A percentile compares a stretch with the other conserved stretches of the same genome.
These are phyloP conservation scores for Ochotona princeps DNA, from an alignment of 2,113 vertebrate species.

Conservation along the genomic window DNA sequence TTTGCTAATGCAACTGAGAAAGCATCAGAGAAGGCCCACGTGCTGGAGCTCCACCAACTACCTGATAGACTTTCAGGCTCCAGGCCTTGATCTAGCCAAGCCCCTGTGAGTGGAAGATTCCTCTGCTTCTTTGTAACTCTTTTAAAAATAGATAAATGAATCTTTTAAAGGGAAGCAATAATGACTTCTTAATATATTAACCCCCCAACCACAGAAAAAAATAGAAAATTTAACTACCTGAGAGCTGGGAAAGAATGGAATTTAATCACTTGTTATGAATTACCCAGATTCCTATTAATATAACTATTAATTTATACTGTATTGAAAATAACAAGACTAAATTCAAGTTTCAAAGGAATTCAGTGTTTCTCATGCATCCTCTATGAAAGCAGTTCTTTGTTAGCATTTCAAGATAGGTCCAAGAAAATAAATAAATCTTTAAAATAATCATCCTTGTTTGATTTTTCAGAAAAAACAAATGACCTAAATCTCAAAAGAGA, in stretches of 20 bases:
- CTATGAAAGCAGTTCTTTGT: background rate
- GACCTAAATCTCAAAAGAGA: background rate
- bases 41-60: too few relatives aligned
- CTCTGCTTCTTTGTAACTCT: too few relatives aligned
- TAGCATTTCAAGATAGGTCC: background rate
- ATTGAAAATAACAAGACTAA: conserved; percentile 40
- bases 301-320: background rate
- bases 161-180: background rate
- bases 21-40: too few relatives aligned
- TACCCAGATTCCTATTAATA: conserved; percentile 16
- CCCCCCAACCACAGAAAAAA: background rate
- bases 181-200: background rate
- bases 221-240: conserved; percentile 28
- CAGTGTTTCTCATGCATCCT: background rate
- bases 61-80: too few relatives aligned
- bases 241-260: background rate
- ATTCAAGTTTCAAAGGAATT: conserved; percentile 33
- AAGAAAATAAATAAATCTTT: background rate
- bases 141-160: too few relatives aligned
- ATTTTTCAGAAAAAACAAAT: background rate
- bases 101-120: too few relatives aligned
- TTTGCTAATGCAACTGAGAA: too few relatives aligned
- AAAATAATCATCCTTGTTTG: too few relatives aligned
- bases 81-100: too few relatives aligned
- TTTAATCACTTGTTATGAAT: background rate